phyloP scores from a whole-genome alignment of 2,888 invertebrate species.

The Hypomecis atomaria region DNA sequence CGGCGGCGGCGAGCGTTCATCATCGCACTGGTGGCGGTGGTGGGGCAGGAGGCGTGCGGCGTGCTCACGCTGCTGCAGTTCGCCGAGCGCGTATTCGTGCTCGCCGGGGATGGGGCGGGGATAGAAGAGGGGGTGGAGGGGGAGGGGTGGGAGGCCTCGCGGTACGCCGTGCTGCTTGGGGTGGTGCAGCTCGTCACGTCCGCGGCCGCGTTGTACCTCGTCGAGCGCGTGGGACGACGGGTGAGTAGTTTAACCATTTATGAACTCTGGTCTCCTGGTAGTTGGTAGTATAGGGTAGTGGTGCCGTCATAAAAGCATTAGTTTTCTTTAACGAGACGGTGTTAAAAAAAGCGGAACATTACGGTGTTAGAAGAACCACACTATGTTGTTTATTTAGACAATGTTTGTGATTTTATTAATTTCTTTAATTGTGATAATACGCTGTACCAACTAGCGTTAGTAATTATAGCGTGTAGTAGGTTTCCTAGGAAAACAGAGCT shows the following conservation, averaged over 20 bases:
- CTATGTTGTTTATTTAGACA: no score
- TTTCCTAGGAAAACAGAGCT: no score
- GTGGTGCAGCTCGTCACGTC: constrained; percentile 62
- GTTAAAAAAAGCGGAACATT: no score
- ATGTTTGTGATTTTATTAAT: no score
- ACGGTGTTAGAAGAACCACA: no score
- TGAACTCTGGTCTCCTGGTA: no score
- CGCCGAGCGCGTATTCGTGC: constrained; percentile 67
- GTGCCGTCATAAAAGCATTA: no score
- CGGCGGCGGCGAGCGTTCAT: constrained; percentile 62
- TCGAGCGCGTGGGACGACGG: constrained; percentile 66
- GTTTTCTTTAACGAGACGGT: no score
- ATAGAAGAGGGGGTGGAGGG: constrained; percentile 1
- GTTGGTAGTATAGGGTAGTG: no score
- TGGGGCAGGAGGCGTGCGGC: constrained; percentile 71
- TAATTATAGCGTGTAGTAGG: no score
- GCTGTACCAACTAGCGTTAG: no score
- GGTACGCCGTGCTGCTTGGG: constrained; percentile 60
- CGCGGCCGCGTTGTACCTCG: constrained; percentile 57
- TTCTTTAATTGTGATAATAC: no score
- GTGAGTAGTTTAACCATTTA: constrained; percentile 43
- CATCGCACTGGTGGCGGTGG: constrained; percentile 58
- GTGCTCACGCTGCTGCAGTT: constrained; percentile 69
- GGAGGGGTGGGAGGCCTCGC: constrained; percentile 34
- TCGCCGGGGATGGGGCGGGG: constrained; percentile 45